Percentiles rank a stretch among this genome's conserved stretches.
These are phyloP conservation scores for Oncorhynchus kisutch DNA, from an alignment of 2,113 vertebrate genomes.

Conservation along the genomic window DNA sequence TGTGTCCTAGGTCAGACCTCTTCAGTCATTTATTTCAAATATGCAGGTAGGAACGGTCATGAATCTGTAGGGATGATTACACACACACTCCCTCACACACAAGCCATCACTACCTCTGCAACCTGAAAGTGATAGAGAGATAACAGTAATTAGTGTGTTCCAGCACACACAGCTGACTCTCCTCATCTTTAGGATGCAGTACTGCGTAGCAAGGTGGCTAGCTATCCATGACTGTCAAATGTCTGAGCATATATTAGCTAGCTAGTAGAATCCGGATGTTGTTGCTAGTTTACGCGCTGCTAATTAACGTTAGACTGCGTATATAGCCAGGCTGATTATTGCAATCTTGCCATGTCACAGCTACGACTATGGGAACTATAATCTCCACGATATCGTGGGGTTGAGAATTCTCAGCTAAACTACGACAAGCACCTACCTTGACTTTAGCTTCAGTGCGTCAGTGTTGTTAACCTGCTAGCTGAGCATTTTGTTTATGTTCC, in stretches of 20 bases:
- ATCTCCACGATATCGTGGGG: too few relatives aligned
- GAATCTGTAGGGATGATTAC: slow-evolving; percentile 58
- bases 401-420: neutral
- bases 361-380: too few relatives aligned
- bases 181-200: neutral
- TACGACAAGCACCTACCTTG: neutral
- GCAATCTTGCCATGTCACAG: neutral
- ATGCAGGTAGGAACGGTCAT: slow-evolving; percentile 55
- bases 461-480: neutral
- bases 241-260: neutral
- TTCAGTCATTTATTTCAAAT: slow-evolving; percentile 73
- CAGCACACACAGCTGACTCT: neutral
- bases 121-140: slow-evolving; percentile 15
- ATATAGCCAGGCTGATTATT: neutral
- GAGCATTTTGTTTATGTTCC: neutral
- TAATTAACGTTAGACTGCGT: neutral
- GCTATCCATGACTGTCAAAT: neutral
- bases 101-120: neutral
- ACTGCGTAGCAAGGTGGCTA: neutral
- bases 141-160: neutral
- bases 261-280: neutral
- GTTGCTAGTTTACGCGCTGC: neutral
- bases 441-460: neutral
- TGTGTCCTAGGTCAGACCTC: slow-evolving; percentile 65
- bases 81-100: slow-evolving; percentile 12